Conservation (phyloP, 2,888 invertebrate species). For the Patella ulyssiponensis region DNA sequence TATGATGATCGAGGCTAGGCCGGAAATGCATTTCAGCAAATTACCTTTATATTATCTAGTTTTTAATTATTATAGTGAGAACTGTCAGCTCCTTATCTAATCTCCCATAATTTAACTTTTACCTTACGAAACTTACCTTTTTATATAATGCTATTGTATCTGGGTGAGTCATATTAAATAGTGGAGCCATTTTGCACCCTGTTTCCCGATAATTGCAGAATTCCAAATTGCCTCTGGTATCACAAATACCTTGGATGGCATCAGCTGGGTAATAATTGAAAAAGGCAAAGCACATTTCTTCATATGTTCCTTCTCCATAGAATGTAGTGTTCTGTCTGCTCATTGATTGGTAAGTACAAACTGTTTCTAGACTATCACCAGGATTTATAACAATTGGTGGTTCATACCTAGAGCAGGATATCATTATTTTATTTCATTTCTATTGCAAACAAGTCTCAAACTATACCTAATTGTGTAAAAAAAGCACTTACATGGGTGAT, state of each 20-base stretch:
- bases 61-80: too few species aligned
- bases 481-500: too few species aligned
- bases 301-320: slow-evolving; percentile 9
- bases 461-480: too few species aligned
- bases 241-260: background rate
- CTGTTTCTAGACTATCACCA: background rate
- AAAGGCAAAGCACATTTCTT: slow-evolving; percentile 21
- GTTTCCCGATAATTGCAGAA: background rate
- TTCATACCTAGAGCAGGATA: background rate
- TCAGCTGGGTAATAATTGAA: slow-evolving; percentile 15
- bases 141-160: background rate
- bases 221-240: slow-evolving; percentile 6
- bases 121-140: slow-evolving; percentile 1
- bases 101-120: too few species aligned
- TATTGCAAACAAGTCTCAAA: too few species aligned
- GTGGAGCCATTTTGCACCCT: background rate
- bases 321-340: background rate
- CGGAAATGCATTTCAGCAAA: too few species aligned
- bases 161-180: slow-evolving; percentile 9
- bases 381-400: background rate
- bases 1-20: too few species aligned
- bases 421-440: background rate
- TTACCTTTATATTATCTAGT: too few species aligned
- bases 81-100: too few species aligned
- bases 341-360: slow-evolving; percentile 1